These are phyloP conservation scores for Lithophane semibrunnea DNA, from an alignment of 2,888 invertebrate genomes.

Conservation along the genomic window DNA sequence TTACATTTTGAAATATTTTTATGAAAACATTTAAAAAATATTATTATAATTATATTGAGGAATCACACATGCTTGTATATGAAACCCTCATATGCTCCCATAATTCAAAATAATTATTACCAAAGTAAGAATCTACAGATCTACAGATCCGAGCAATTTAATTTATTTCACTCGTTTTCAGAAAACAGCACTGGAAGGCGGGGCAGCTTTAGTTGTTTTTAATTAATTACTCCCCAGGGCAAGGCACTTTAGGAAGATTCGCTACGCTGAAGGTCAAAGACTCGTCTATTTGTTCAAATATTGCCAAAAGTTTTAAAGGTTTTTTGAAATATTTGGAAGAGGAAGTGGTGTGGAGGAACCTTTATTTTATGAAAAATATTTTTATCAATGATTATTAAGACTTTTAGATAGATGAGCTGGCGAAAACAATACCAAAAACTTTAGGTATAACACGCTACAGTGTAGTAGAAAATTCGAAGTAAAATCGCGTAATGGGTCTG, in stretches of 20 bases:
- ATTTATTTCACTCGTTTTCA: conserved; percentile 60
- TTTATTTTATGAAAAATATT: not conserved
- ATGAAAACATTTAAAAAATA: too few species aligned
- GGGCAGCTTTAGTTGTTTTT: conserved; percentile 67
- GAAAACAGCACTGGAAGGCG: conserved; percentile 60
- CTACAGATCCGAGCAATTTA: conserved; percentile 27
- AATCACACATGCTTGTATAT: too few species aligned
- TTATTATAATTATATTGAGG: too few species aligned
- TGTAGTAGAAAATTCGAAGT: not conserved
- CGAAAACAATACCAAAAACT: too few species aligned
- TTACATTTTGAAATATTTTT: too few species aligned
- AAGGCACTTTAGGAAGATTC: conserved; percentile 55
- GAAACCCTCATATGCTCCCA: not conserved
- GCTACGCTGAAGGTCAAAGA: conserved; percentile 38
- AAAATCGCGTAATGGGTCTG: not conserved
- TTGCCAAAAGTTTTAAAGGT: conserved; percentile 4
- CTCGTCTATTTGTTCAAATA: conserved; percentile 30
- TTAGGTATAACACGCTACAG: not conserved
- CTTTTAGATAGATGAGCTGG: not conserved
- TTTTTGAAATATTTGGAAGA: not conserved
- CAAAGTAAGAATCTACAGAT: not conserved
- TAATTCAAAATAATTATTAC: not conserved
- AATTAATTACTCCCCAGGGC: conserved; percentile 67
- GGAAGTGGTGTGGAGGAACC: not conserved
- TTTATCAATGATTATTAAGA: not conserved